A percentile compares a stretch with the other conserved stretches of the same genome.
Evolutionary conservation across 2,797 vertebrate species (phyloP).

Genomic region (Ctenochaetus hawaiiensis): DNA sequence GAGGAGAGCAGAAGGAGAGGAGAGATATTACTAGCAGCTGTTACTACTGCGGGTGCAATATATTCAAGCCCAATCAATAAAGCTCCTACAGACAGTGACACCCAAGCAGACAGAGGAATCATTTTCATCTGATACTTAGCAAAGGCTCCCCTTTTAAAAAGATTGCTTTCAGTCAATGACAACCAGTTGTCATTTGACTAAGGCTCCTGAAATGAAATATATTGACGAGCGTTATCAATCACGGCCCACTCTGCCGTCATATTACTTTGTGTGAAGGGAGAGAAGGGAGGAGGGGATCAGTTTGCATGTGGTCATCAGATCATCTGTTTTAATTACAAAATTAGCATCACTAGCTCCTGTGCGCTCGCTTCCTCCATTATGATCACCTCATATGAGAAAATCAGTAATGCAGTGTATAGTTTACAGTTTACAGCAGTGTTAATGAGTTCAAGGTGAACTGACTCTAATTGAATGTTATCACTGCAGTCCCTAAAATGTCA

Average conservation of each 20-base stretch:
- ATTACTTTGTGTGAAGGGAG: conserved; percentile 62
- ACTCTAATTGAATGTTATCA: conserved; percentile 13
- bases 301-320: conserved; percentile 83
- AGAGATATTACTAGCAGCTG: conserved; percentile 89
- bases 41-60: conserved; percentile 92
- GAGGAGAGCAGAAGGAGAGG: conserved; percentile 79
- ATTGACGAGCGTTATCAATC: conserved; percentile 89
- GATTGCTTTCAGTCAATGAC: conserved; percentile 95
- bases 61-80: conserved; percentile 95
- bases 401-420: conserved; percentile 53
- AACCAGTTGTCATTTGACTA: conserved; percentile 92
- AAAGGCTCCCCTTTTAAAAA: conserved; percentile 95
- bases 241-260: conserved; percentile 80
- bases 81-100: conserved; percentile 90
- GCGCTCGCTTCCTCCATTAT: conserved; percentile 55
- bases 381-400: conserved; percentile 78
- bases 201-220: conserved; percentile 92
- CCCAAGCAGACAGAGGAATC: conserved; percentile 91
- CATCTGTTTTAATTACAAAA: conserved; percentile 87
- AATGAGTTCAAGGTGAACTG: conserved; percentile 61
- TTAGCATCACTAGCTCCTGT: conserved; percentile 78
- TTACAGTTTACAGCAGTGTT: conserved; percentile 48
- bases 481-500: not conserved
- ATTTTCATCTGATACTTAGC: conserved; percentile 95
- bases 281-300: conserved; percentile 51